phyloP scores from a whole-genome alignment of 2,113 vertebrate species.

The Riparia riparia region DNA sequence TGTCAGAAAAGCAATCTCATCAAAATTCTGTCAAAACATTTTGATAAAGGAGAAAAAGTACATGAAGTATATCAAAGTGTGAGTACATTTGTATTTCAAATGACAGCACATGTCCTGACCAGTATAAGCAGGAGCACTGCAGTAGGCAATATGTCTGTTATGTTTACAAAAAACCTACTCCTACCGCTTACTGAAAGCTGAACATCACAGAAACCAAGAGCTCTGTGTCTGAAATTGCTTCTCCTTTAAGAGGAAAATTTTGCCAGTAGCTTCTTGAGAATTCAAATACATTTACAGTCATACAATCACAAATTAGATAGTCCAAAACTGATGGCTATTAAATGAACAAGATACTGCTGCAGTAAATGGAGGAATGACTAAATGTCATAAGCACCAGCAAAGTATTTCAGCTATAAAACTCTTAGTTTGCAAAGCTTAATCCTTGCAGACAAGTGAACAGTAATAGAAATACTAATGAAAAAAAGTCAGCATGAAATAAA shows the following conservation, averaged over 20 bases:
- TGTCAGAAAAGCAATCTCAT: constrained; percentile 16
- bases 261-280: not conserved
- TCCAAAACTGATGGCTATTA: not conserved
- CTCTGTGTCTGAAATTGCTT: not conserved
- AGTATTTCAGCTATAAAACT: not conserved
- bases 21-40: constrained; percentile 35
- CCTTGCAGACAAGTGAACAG: not conserved
- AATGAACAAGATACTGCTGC: not conserved
- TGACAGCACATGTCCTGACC: not conserved
- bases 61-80: not conserved
- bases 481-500: not conserved
- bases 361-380: not conserved
- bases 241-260: not conserved
- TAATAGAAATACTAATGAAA: not conserved
- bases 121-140: not conserved
- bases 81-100: constrained; percentile 1
- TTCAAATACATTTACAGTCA: not conserved
- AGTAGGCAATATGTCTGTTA: not conserved
- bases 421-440: not conserved
- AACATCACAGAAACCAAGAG: not conserved
- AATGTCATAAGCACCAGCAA: not conserved
- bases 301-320: not conserved
- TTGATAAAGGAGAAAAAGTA: constrained; percentile 27
- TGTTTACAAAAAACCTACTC: not conserved
- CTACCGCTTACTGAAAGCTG: not conserved